Evolutionary conservation across 1,140 invertebrate genomes (phyloP), one percentile per base, ranked within the genome.

Genomic region (Anthonomus grandis): DNA sequence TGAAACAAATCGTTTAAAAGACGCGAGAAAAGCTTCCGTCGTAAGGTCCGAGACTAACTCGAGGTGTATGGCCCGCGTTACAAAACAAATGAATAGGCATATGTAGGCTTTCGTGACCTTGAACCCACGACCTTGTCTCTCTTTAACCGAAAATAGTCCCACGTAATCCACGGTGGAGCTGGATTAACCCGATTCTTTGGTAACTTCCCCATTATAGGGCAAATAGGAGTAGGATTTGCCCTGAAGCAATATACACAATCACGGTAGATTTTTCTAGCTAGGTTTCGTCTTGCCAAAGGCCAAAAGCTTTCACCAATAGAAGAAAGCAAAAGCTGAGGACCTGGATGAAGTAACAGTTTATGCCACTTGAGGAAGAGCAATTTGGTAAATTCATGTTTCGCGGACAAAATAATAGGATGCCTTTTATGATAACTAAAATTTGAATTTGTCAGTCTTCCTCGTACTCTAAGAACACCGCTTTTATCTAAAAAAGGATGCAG

Each of bases 51-150:
- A 51, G 0, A 66, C 71, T 0, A 71, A 12, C 45, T 77, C 75
- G 4, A 77, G 12, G 51, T 79, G 74, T 1, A 78, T 62, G 0
- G 74, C 74, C 48, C 73, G 56, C 5, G 63, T 70, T 5, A n/a
- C 9, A 15, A 53, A 42, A 37, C n/a, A n/a, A n/a, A n/a, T n/a
- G n/a, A n/a, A n/a, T n/a, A n/a, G n/a, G n/a, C n/a, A n/a, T n/a
- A n/a, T 24, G 17, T 47, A 47, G 12, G 45, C 25, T 18, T 47
- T 31, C 12, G 4, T 12, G 10, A 18, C 18, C 10, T 21, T 17
- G 10, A 9, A 18, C 10, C 41, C 13, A 9, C 41, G 41, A 44
- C 41, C 13, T 9, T 56, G 55, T 27, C 56, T 25, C 21, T 62
- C 63, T 24, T 62, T 23, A 24, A 71, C 60, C 6, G 48, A 38